Conservation (phyloP, 2,797 vertebrate genomes). For the Valencia hispanica region DNA sequence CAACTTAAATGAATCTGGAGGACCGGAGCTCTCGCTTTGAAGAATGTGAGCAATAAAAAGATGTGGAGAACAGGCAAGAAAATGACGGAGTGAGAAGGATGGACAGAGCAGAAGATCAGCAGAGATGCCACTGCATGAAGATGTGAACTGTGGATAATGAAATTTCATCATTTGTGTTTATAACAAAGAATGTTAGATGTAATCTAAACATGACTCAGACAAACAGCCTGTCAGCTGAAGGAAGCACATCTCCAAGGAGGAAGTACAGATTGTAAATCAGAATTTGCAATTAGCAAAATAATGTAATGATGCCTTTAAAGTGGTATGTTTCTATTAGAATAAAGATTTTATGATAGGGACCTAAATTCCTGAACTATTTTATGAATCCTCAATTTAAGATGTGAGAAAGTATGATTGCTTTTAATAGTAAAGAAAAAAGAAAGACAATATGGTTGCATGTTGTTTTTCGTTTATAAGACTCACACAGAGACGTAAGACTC, state of each 20-base stretch:
- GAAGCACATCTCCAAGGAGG: too few species aligned
- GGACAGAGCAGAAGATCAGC: slow-evolving; percentile 17
- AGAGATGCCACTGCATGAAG: slow-evolving; percentile 16
- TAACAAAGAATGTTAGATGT: slow-evolving; percentile 41
- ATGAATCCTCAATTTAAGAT: not conserved
- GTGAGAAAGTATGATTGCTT: not conserved
- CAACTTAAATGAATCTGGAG: slow-evolving; percentile 34
- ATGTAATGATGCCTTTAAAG: not conserved
- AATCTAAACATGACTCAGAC: not conserved
- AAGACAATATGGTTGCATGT: too few species aligned
- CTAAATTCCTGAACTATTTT: not conserved
- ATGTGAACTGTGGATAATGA: slow-evolving; percentile 45
- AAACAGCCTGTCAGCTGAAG: slow-evolving; percentile 1
- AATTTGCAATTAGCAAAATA: not conserved
- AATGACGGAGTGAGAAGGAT: slow-evolving; percentile 24
- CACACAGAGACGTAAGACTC: too few species aligned
- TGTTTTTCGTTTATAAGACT: too few species aligned
- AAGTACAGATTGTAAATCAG: not conserved
- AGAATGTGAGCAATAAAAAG: slow-evolving; percentile 52
- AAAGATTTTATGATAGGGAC: too few species aligned
- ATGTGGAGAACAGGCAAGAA: slow-evolving; percentile 1
- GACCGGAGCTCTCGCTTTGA: slow-evolving; percentile 40
- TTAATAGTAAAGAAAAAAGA: not conserved
- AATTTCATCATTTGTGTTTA: slow-evolving; percentile 44
- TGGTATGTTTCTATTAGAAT: not conserved